Evolutionary conservation across 2,888 invertebrate genomes (phyloP).

Genomic region (Agapetus fuscipes): DNA sequence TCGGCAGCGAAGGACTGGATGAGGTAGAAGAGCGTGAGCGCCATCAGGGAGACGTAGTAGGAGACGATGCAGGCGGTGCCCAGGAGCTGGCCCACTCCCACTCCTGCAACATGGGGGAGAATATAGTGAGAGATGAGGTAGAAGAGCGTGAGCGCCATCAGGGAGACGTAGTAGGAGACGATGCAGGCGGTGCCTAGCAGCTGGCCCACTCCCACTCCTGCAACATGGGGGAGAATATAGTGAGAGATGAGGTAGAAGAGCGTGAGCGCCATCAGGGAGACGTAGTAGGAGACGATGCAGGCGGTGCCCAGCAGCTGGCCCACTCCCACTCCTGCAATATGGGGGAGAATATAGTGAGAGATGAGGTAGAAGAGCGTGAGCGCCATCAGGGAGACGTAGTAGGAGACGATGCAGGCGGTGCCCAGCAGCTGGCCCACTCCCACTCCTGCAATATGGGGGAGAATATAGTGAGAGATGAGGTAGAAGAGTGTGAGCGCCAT

Average conservation of each 20-base stretch:
- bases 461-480: too few species aligned
- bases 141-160: slow-evolving; percentile 63
- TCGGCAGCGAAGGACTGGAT: slow-evolving; percentile 57
- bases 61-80: slow-evolving; percentile 56
- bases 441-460: slow-evolving; percentile 40
- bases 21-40: slow-evolving; percentile 63
- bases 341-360: too few species aligned
- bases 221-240: slow-evolving; percentile 14
- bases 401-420: slow-evolving; percentile 57
- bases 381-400: slow-evolving; percentile 68
- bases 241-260: slow-evolving; percentile 61
- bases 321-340: slow-evolving; percentile 52
- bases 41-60: slow-evolving; percentile 69
- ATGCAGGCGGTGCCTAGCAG: slow-evolving; percentile 52
- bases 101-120: slow-evolving; percentile 36
- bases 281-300: slow-evolving; percentile 67
- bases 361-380: slow-evolving; percentile 63
- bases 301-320: slow-evolving; percentile 53
- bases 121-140: too few species aligned
- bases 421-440: slow-evolving; percentile 57
- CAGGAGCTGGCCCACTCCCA: slow-evolving; percentile 57
- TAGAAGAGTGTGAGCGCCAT: slow-evolving; percentile 67
- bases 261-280: slow-evolving; percentile 62
- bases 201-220: slow-evolving; percentile 61
- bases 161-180: slow-evolving; percentile 65